These are phyloP conservation scores for Tubulanus polymorphus DNA, from an alignment of 2,888 invertebrate genomes.

Conservation along the genomic window DNA sequence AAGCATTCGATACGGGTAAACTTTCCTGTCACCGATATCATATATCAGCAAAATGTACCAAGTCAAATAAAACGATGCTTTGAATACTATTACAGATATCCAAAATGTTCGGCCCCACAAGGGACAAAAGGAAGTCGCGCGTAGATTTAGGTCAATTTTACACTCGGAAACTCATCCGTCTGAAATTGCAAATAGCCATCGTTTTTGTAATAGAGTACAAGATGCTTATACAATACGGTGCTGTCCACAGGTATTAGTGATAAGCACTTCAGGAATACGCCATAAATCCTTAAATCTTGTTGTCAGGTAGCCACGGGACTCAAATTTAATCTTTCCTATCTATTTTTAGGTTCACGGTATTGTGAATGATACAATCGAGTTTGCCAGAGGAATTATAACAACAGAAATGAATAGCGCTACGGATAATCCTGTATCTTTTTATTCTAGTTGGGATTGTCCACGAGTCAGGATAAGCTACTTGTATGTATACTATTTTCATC, in stretches of 20 bases:
- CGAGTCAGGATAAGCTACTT: too few species aligned
- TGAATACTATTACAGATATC: constrained; percentile 58
- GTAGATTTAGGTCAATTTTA: constrained; percentile 60
- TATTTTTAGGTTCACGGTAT: constrained; percentile 62
- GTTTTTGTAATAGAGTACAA: constrained; percentile 64
- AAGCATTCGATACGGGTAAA: constrained; percentile 63
- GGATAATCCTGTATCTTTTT: constrained; percentile 62
- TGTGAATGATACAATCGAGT: constrained; percentile 64
- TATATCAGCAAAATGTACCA: not conserved
- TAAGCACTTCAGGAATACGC: not conserved
- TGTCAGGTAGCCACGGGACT: too few species aligned
- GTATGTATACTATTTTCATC: too few species aligned
- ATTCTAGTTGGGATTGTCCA: too few species aligned
- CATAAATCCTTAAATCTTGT: not conserved
- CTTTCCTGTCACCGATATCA: constrained; percentile 6
- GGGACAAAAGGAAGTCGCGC: constrained; percentile 63
- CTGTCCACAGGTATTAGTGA: constrained; percentile 57
- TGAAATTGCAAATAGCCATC: constrained; percentile 66
- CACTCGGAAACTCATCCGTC: constrained; percentile 64
- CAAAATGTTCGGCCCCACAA: constrained; percentile 63
- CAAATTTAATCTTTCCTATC: not conserved
- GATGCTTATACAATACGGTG: constrained; percentile 67
- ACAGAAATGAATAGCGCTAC: constrained; percentile 67
- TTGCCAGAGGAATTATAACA: constrained; percentile 60
- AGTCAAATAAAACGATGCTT: not conserved